Base-by-base conservation (phyloP, 2,797 vertebrate species). In the Gadopsis bispinosus region DNA sequence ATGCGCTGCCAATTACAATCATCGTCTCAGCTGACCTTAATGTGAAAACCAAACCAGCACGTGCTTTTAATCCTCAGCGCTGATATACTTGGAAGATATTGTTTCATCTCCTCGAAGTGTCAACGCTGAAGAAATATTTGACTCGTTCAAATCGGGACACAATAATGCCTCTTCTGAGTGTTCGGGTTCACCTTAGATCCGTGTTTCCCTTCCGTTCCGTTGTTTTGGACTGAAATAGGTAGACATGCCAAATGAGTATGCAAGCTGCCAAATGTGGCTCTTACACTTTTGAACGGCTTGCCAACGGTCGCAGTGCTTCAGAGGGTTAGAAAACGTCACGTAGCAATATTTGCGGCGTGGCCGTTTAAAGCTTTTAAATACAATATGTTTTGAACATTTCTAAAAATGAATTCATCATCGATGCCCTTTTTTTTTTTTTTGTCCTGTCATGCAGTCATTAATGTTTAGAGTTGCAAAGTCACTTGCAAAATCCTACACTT, bases 231-330 rank as follows among this genome's bases (percentile, higher is more conserved):
- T 59, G 72, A 73, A 75, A 79, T 4, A 26, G 8, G 45, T n/a
- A 26, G 37, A 37, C 11, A 68, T 75, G 79, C 87, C 88, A 90
- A 84, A 83, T 64, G 68, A 80, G 65, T 17, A 29, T 31, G 33
- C 39, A 50, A 65, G 70, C 86, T 83, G 89, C 86, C 88, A 91
- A 75, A 86, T 73, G 59, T 45, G 68, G 1, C 77, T 81, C 75
- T 75, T 73, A 77, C 37, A 77, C 87, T 86, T 90, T 89, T 92
- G 85, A 89, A 89, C 83, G 79, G 59, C 85, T 83, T 86, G 72
- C 83, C 84, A 89, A 54, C 58, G 70, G 77, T 77, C 68, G 64
- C 78, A 71, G 68, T 29, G 54, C 80, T 84, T 87, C 81, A 85
- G 60, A 88, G 58, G 39, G 53, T 61, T 63, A 12, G 65, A 66